Conservation (phyloP, 1,140 invertebrate species). For the Phthorimaea operculella region DNA sequence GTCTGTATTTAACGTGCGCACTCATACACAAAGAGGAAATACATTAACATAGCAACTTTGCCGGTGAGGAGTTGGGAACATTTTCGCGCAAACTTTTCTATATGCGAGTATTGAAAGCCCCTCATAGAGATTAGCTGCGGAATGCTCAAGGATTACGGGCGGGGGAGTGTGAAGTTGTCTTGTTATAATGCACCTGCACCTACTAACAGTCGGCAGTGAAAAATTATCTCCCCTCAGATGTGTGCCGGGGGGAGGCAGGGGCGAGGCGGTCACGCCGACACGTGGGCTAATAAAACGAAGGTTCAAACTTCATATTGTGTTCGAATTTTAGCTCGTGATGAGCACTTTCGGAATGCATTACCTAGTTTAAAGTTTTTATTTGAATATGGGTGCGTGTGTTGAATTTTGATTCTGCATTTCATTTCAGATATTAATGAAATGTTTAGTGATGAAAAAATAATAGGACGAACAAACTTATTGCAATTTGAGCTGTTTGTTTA, state of each 20-base stretch:
- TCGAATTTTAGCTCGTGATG: no score
- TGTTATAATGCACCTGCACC: constrained; percentile 30
- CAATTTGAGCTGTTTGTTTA: no score
- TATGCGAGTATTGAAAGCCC: constrained; percentile 63
- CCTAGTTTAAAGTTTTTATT: no score
- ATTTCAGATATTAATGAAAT: no score
- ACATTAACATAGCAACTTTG: constrained; percentile 63
- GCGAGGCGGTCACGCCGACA: no score
- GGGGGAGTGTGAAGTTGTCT: constrained; percentile 49
- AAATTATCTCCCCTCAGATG: constrained; percentile 21
- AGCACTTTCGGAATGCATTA: no score
- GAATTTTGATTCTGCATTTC: no score
- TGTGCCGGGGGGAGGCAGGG: constrained; percentile 10
- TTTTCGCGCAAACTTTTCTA: constrained; percentile 64
- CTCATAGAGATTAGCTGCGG: constrained; percentile 53
- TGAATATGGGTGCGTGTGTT: no score
- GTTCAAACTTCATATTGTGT: no score
- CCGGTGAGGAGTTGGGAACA: constrained; percentile 55
- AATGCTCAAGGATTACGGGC: constrained; percentile 57
- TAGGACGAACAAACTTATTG: no score
- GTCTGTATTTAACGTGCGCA: constrained; percentile 46
- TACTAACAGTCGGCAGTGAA: constrained; percentile 22
- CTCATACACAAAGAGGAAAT: constrained; percentile 58
- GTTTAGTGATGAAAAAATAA: no score
- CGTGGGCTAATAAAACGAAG: no score